Evolutionary conservation across 2,113 vertebrate species (phyloP).

Genomic region (Actinemys pallida): DNA sequence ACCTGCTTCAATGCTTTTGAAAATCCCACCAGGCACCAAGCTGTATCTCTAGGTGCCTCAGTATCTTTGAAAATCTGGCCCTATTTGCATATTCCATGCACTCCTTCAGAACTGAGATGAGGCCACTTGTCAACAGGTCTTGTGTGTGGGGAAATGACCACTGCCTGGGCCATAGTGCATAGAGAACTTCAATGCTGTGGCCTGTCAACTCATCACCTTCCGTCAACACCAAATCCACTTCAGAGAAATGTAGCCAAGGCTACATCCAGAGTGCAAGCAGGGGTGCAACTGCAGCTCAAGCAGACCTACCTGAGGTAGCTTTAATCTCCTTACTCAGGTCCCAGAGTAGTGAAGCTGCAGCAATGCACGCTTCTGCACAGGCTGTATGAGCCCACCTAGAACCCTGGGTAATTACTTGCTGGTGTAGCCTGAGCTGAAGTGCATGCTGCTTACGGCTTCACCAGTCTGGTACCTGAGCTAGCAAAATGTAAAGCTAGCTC

Average conservation of each 20-base stretch:
- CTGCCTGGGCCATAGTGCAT: not conserved
- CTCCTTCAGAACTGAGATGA: not conserved
- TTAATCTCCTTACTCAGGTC: not conserved
- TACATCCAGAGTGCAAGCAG: too few species aligned
- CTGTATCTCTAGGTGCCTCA: not conserved
- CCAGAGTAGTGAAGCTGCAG: not conserved
- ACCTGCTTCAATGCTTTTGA: not conserved
- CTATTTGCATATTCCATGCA: not conserved
- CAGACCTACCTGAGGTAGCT: not conserved
- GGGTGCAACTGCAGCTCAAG: not conserved
- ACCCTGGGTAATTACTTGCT: not conserved
- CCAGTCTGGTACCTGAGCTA: not conserved
- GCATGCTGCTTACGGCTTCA: not conserved
- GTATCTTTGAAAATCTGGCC: not conserved
- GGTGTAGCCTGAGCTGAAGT: not conserved
- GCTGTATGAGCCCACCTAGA: not conserved
- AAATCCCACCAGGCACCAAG: not conserved
- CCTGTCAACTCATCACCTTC: not conserved
- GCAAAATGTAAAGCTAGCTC: not conserved
- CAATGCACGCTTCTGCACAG: not conserved
- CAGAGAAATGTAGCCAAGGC: not conserved
- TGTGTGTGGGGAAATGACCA: not conserved
- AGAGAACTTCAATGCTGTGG: not conserved
- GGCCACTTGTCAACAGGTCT: not conserved
- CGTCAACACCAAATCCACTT: not conserved